Evolutionary conservation across 2,113 vertebrate genomes (phyloP).

Genomic region (Myxocyprinus asiaticus): DNA sequence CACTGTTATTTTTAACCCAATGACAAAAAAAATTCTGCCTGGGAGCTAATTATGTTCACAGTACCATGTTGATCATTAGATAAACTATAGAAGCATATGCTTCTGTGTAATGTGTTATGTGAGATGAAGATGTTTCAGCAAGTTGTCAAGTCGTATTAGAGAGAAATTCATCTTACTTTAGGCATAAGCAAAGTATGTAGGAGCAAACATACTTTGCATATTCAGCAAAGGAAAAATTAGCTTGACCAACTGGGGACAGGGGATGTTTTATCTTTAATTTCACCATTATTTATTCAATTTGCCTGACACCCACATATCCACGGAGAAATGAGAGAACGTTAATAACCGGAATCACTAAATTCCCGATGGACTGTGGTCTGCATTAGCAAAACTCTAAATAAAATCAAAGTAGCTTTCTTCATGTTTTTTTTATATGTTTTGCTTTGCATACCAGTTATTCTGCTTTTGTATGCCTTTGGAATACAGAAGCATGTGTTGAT

Average conservation of each 20-base stretch:
- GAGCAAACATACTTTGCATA: background rate
- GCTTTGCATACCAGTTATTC: background rate
- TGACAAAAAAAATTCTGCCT: too few species aligned
- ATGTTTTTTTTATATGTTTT: background rate
- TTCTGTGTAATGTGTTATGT: too few species aligned
- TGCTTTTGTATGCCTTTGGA: background rate
- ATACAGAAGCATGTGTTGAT: background rate
- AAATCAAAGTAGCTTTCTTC: background rate
- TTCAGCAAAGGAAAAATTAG: background rate
- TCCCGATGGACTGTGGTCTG: background rate
- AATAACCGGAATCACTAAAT: background rate
- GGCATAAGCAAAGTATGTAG: background rate
- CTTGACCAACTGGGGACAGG: background rate
- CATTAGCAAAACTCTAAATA: background rate
- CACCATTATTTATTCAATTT: slow-evolving; percentile 25
- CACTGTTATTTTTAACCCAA: too few species aligned
- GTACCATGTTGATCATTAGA: background rate
- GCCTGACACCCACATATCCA: background rate
- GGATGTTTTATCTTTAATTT: slow-evolving; percentile 6
- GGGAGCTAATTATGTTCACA: background rate
- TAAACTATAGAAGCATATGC: background rate
- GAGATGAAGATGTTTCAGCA: background rate
- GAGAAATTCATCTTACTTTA: background rate
- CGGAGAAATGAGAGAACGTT: background rate
- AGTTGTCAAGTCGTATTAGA: background rate